These are phyloP conservation scores for Bubo bubo DNA, from an alignment of 2,113 vertebrate genomes.

Conservation along the genomic window DNA sequence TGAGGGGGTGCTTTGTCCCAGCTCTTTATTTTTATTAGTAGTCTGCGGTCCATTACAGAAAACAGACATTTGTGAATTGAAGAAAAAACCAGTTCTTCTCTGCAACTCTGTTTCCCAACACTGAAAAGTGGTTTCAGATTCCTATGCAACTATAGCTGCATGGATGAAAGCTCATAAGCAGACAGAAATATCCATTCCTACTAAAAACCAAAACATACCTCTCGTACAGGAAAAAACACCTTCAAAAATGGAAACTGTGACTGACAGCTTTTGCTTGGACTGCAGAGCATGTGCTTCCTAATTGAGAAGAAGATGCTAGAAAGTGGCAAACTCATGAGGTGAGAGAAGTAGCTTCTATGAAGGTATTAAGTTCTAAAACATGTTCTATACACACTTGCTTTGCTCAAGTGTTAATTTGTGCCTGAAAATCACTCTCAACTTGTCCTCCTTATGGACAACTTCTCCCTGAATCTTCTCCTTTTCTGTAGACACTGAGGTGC, in stretches of 20 bases:
- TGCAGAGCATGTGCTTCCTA: background rate
- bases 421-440: background rate
- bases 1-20: background rate
- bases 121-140: background rate
- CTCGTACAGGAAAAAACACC: background rate
- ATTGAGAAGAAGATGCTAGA: background rate
- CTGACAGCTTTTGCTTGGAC: background rate
- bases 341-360: background rate
- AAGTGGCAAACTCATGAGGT: background rate
- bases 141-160: accelerated
- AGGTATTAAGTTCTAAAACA: background rate
- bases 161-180: background rate
- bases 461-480: background rate
- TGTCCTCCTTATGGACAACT: background rate
- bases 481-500: background rate
- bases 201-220: background rate
- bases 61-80: background rate
- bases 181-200: background rate
- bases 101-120: background rate
- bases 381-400: background rate
- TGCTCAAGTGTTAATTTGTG: background rate
- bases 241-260: background rate
- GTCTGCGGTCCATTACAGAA: background rate
- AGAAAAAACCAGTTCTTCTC: background rate
- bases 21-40: background rate